These are phyloP conservation scores for Benitochromis conjunctus DNA, from an alignment of 2,113 vertebrate species.

Conservation along the genomic window DNA sequence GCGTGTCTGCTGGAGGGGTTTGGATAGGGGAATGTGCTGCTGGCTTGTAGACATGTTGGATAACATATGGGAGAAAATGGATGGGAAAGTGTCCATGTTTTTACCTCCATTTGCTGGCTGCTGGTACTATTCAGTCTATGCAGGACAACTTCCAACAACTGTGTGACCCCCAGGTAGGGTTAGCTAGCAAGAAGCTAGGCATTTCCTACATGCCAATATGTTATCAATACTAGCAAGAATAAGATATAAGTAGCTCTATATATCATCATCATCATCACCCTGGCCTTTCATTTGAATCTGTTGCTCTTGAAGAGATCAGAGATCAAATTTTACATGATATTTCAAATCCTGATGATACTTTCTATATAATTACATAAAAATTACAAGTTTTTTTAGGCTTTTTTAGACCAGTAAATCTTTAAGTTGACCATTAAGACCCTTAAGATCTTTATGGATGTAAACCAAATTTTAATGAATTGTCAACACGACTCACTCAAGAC, in stretches of 20 bases:
- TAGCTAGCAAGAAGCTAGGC: too few species aligned
- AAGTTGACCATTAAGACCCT: background rate
- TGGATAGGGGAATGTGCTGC: background rate
- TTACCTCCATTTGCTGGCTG: background rate
- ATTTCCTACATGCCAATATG: background rate
- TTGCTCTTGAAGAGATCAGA: background rate
- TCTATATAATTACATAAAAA: background rate
- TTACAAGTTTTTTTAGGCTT: background rate
- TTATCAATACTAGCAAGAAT: background rate
- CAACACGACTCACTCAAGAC: background rate
- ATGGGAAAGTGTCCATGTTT: conserved; percentile 19
- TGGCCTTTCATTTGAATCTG: background rate
- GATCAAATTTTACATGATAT: background rate
- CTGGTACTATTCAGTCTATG: background rate
- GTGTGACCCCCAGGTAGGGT: background rate
- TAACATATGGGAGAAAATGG: background rate
- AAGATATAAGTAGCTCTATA: too few species aligned
- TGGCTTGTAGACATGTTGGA: conserved; percentile 8
- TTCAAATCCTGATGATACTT: background rate
- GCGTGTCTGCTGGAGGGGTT: background rate
- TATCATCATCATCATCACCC: background rate
- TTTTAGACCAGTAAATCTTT: background rate
- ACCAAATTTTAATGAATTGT: background rate
- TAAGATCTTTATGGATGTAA: background rate
- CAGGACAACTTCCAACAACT: background rate